Percentiles rank a stretch among this genome's conserved stretches.
Evolutionary conservation across 2,888 invertebrate genomes (phyloP).

Genomic region (Exocentrus adspersus): DNA sequence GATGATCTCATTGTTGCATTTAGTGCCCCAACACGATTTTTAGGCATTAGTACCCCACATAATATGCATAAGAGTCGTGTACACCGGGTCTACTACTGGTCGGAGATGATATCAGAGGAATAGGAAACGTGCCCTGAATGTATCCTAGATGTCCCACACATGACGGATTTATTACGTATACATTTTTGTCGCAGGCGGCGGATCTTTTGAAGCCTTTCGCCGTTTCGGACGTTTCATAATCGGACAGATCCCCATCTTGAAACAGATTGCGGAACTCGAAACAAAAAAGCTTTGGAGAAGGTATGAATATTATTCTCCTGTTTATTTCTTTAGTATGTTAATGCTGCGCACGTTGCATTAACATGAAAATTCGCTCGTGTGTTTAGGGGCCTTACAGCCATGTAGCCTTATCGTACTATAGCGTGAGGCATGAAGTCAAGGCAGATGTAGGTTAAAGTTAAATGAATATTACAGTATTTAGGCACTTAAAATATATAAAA

Average conservation of each 20-base stretch:
- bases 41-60: constrained; percentile 17
- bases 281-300: constrained; percentile 20
- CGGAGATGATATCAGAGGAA: constrained; percentile 28
- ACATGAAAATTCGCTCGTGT: constrained; percentile 22
- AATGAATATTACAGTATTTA: not conserved
- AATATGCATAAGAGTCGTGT: constrained; percentile 27
- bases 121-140: constrained; percentile 49
- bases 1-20: constrained; percentile 5
- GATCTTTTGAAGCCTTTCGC: constrained; percentile 40
- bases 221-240: constrained; percentile 41
- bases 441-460: constrained; percentile 5
- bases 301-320: constrained; percentile 24
- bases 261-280: constrained; percentile 36
- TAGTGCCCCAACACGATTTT: constrained; percentile 24
- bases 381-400: not conserved
- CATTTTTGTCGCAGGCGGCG: constrained; percentile 45
- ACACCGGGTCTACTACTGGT: constrained; percentile 21
- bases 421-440: not conserved
- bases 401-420: constrained; percentile 6
- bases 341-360: constrained; percentile 20
- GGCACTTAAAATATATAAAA: no score
- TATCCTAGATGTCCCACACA: constrained; percentile 48
- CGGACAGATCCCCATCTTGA: constrained; percentile 43
- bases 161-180: constrained; percentile 49
- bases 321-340: constrained; percentile 26